phyloP scores from a whole-genome alignment of 2,113 vertebrate species.

The Brachyhypopomus gauderio region DNA sequence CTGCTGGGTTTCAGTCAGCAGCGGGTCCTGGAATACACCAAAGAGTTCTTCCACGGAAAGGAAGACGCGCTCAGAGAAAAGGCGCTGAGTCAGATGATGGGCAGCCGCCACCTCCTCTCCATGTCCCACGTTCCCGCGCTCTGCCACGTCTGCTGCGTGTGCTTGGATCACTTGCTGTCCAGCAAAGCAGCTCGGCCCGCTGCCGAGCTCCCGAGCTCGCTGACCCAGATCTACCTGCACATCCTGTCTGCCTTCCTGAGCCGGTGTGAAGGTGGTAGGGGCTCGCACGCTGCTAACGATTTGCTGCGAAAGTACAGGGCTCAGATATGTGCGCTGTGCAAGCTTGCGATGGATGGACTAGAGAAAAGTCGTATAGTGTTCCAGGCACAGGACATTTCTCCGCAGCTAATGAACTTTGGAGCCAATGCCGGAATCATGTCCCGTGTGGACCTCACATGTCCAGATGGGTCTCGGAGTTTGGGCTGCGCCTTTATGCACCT shows the following conservation, averaged over 20 bases:
- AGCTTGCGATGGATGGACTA: conserved; percentile 79
- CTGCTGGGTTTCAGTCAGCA: conserved; percentile 79
- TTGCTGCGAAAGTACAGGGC: conserved; percentile 53
- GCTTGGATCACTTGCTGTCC: conserved; percentile 76
- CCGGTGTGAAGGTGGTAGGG: conserved; percentile 32
- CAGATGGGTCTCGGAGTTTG: conserved; percentile 53
- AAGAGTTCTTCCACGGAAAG: conserved; percentile 73
- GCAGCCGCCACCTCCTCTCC: conserved; percentile 73
- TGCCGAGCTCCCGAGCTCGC: conserved; percentile 73
- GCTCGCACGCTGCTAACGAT: background rate
- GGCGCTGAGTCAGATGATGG: conserved; percentile 72
- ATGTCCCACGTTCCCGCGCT: conserved; percentile 83
- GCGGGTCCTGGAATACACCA: conserved; percentile 76
- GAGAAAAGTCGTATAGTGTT: conserved; percentile 79
- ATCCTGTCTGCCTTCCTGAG: conserved; percentile 76
- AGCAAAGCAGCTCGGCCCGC: background rate
- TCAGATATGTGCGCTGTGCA: conserved; percentile 73
- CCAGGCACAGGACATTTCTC: conserved; percentile 68
- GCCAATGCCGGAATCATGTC: conserved; percentile 71
- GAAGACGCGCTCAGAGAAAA: conserved; percentile 48
- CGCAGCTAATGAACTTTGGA: conserved; percentile 72
- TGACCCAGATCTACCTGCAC: conserved; percentile 84
- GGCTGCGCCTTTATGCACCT: conserved; percentile 84
- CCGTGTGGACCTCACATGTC: conserved; percentile 71
- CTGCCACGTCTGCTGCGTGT: conserved; percentile 83